These are phyloP conservation scores for Nemotelus pantherinus DNA, from an alignment of 2,888 invertebrate genomes.

Conservation along the genomic window DNA sequence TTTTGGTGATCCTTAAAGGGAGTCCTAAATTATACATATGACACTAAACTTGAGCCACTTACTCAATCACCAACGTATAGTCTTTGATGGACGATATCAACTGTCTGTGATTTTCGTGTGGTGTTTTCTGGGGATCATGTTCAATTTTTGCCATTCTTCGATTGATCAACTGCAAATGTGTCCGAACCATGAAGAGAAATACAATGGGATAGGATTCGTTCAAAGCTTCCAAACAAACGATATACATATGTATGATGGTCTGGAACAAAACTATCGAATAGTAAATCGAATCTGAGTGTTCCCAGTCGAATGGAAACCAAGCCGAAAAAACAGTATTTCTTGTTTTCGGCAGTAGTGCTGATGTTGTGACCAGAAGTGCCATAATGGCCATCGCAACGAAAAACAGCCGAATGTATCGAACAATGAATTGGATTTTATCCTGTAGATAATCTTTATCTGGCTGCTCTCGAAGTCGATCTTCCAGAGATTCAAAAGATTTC, in stretches of 20 bases:
- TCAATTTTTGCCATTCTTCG: conserved; percentile 20
- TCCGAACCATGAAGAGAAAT: conserved; percentile 41
- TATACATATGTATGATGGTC: not conserved
- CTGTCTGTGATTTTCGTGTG: not conserved
- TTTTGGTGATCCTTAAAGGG: not conserved
- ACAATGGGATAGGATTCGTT: conserved; percentile 35
- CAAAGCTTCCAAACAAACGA: conserved; percentile 24
- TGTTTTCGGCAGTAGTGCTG: not conserved
- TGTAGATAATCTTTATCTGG: not conserved
- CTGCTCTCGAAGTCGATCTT: not conserved
- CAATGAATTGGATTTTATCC: not conserved
- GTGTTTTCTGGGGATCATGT: conserved; percentile 32
- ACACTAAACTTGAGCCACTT: not conserved
- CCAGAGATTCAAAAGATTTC: not conserved
- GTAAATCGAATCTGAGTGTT: not conserved
- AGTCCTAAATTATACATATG: not conserved
- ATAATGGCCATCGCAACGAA: conserved; percentile 19
- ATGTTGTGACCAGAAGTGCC: not conserved
- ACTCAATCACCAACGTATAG: conserved; percentile 11
- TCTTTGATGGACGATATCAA: conserved; percentile 6
- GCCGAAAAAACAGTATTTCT: not conserved
- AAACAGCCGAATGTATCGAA: not conserved
- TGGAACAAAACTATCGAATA: not conserved
- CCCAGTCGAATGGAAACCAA: conserved; percentile 39
- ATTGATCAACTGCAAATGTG: conserved; percentile 16